A percentile compares a stretch with the other conserved stretches of the same genome.
These are phyloP conservation scores for Micoletzkya japonica DNA, from an alignment of 2,888 invertebrate species.

Conservation along the genomic window DNA sequence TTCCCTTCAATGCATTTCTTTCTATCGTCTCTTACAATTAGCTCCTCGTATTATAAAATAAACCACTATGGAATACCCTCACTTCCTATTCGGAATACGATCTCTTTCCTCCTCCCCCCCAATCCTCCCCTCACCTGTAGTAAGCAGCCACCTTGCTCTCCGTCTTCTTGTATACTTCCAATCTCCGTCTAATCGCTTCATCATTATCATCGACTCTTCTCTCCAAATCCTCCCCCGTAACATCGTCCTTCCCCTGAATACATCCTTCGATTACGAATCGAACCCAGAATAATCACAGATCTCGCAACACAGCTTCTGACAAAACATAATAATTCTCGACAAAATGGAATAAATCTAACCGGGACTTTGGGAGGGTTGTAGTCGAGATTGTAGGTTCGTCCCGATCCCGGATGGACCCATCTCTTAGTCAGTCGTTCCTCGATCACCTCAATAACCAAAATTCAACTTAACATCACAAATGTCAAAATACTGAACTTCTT, in stretches of 20 bases:
- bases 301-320: neutral
- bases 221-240: conserved; percentile 24
- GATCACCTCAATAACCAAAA: conserved; percentile 16
- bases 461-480: neutral
- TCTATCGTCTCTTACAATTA: neutral
- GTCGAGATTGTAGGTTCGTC: conserved; percentile 28
- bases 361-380: conserved; percentile 26
- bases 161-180: conserved; percentile 28
- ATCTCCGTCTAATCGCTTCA: conserved; percentile 29
- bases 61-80: neutral
- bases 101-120: neutral
- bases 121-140: conserved; percentile 14
- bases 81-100: neutral
- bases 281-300: neutral
- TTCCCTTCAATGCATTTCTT: neutral
- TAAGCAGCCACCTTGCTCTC: conserved; percentile 27
- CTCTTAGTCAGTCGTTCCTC: conserved; percentile 25
- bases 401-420: conserved; percentile 16
- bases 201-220: conserved; percentile 29
- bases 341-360: neutral
- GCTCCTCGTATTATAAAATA: neutral
- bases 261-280: too few species aligned
- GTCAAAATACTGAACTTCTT: neutral
- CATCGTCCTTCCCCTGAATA: conserved; percentile 29
- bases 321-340: neutral